A percentile compares a stretch with the other conserved stretches of the same genome.
phyloP scores from a whole-genome alignment of 2,797 vertebrate genomes.

The Parotocinclus haroldoi region DNA sequence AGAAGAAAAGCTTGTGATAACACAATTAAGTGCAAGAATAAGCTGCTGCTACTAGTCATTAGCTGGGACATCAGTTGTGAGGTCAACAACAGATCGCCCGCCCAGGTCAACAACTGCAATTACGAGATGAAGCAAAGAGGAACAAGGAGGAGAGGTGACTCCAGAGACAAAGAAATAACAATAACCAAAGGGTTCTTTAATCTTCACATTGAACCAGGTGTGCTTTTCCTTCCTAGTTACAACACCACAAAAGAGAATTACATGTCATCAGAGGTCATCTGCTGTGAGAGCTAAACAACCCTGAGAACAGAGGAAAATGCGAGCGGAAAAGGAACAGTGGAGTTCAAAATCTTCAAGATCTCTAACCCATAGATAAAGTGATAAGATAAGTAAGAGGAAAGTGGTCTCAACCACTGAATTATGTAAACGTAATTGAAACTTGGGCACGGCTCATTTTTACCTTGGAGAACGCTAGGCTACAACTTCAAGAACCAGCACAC shows the following conservation, averaged over 20 bases:
- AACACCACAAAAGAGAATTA: background rate
- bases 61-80: constrained; percentile 10
- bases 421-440: constrained; percentile 46
- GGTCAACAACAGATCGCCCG: constrained; percentile 23
- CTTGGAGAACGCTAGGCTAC: constrained; percentile 39
- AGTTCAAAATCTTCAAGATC: background rate
- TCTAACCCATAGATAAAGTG: constrained; percentile 20
- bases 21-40: no score
- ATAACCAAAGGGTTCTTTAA: constrained; percentile 24
- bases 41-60: no score
- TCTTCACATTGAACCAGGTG: constrained; percentile 21
- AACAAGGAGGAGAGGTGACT: constrained; percentile 16
- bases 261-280: constrained; percentile 18
- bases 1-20: no score
- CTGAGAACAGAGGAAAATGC: constrained; percentile 9
- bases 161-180: constrained; percentile 30
- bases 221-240: background rate
- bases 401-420: constrained; percentile 22
- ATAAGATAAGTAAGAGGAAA: constrained; percentile 6
- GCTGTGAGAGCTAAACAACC: constrained; percentile 19
- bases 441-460: constrained; percentile 46
- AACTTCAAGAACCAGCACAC: constrained; percentile 30
- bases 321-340: constrained; percentile 4
- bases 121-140: background rate
- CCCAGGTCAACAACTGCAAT: constrained; percentile 1